These are phyloP conservation scores for Toxotes jaculatrix DNA, from an alignment of 2,113 vertebrate species.

Conservation along the genomic window DNA sequence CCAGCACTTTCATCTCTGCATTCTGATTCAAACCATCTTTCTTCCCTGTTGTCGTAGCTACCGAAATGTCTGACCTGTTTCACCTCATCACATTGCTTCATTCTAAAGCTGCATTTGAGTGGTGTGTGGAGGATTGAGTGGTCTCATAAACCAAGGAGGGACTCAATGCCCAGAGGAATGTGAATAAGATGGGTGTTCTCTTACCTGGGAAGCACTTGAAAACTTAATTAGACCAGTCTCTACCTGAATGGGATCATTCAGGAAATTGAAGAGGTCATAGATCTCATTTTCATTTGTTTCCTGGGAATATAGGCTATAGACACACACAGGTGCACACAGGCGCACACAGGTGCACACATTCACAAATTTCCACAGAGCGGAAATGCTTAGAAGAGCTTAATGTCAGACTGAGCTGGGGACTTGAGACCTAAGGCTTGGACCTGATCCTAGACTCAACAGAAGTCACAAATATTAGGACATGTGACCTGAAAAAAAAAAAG, in stretches of 20 bases:
- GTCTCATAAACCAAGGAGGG: slow-evolving; percentile 67
- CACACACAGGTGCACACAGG: background rate
- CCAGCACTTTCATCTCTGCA: slow-evolving; percentile 9
- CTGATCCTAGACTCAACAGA: background rate
- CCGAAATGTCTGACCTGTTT: slow-evolving; percentile 14
- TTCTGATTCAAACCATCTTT: slow-evolving; percentile 26
- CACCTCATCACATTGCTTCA: slow-evolving; percentile 1
- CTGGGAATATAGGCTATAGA: background rate
- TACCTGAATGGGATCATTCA: slow-evolving; percentile 42
- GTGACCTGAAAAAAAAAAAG: background rate
- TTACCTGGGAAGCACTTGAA: slow-evolving; percentile 40
- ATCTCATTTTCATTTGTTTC: slow-evolving; percentile 37
- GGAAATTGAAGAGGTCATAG: slow-evolving; percentile 10
- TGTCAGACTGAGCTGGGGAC: background rate
- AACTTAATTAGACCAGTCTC: slow-evolving; percentile 63
- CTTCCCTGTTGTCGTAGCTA: background rate
- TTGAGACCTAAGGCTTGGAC: background rate
- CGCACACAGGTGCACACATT: background rate
- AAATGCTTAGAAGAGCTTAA: background rate
- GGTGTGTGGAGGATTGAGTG: slow-evolving; percentile 48
- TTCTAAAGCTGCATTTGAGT: background rate
- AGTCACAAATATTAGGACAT: background rate
- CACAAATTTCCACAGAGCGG: background rate
- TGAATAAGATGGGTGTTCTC: slow-evolving; percentile 52
- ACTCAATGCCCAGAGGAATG: slow-evolving; percentile 45